Evolutionary conservation across 2,888 invertebrate genomes (phyloP).

Genomic region (Muscina levida): DNA sequence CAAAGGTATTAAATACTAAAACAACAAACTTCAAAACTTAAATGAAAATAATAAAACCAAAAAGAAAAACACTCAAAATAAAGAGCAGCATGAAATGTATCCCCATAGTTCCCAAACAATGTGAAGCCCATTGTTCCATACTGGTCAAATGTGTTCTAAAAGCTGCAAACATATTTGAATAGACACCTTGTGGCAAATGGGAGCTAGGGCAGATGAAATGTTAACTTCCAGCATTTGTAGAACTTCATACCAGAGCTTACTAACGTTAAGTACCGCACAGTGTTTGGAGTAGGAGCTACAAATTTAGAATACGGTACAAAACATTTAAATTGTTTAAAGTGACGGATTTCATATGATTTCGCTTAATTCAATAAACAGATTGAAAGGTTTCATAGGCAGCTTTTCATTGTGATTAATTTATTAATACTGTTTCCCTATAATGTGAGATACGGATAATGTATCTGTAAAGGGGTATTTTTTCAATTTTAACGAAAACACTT

Average conservation of each 20-base stretch:
- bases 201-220: not conserved
- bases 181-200: not conserved
- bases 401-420: too few relatives aligned
- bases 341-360: too few relatives aligned
- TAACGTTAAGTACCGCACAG: not conserved
- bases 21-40: too few relatives aligned
- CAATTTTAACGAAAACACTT: too few relatives aligned
- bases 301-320: not conserved
- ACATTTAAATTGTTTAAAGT: not conserved
- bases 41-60: not conserved
- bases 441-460: too few relatives aligned
- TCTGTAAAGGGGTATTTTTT: too few relatives aligned
- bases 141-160: not conserved
- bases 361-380: too few relatives aligned
- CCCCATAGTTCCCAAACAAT: conserved; percentile 13
- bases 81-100: conserved; percentile 1
- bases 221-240: not conserved
- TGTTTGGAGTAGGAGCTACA: not conserved
- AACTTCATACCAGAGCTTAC: not conserved
- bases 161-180: not conserved
- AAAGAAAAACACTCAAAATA: conserved; percentile 15
- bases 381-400: too few relatives aligned
- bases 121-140: conserved; percentile 5
- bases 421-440: too few relatives aligned
- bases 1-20: conserved; percentile 1